Evolutionary conservation across 2,888 invertebrate species (phyloP).

Genomic region (Girardia tigrina): DNA sequence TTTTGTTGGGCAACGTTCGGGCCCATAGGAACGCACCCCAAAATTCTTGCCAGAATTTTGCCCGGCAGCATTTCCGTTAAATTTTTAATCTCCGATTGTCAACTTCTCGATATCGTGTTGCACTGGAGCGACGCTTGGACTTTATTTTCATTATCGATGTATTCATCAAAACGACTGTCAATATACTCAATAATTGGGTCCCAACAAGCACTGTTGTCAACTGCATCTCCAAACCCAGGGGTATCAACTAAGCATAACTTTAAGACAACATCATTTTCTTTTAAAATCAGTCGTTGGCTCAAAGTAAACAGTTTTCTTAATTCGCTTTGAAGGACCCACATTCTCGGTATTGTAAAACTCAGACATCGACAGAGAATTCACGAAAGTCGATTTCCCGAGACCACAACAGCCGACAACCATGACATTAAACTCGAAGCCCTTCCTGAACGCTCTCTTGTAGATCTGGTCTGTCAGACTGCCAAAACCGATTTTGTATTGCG

Average conservation of each 20-base stretch:
- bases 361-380: neutral
- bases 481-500: neutral
- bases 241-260: conserved; percentile 91
- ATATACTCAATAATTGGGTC: conserved; percentile 91
- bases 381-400: neutral
- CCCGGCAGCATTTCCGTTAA: too few relatives aligned
- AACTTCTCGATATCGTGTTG: too few relatives aligned
- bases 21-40: too few relatives aligned
- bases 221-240: conserved; percentile 95
- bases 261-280: conserved; percentile 92
- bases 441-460: neutral
- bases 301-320: conserved; percentile 82
- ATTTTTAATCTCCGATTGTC: too few relatives aligned
- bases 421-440: neutral
- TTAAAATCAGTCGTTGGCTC: conserved; percentile 82
- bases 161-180: conserved; percentile 87
- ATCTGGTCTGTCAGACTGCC: neutral
- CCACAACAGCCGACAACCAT: conserved; percentile 2
- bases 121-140: too few relatives aligned
- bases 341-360: neutral
- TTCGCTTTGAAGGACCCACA: conserved; percentile 71
- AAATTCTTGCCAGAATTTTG: too few relatives aligned
- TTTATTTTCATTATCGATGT: conserved; percentile 84
- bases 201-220: conserved; percentile 98
- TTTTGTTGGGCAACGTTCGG: too few relatives aligned